Evolutionary conservation across 2,113 vertebrate species (phyloP), one percentile per base, ranked within the genome.

Genomic region (Ploceus nigricollis): DNA sequence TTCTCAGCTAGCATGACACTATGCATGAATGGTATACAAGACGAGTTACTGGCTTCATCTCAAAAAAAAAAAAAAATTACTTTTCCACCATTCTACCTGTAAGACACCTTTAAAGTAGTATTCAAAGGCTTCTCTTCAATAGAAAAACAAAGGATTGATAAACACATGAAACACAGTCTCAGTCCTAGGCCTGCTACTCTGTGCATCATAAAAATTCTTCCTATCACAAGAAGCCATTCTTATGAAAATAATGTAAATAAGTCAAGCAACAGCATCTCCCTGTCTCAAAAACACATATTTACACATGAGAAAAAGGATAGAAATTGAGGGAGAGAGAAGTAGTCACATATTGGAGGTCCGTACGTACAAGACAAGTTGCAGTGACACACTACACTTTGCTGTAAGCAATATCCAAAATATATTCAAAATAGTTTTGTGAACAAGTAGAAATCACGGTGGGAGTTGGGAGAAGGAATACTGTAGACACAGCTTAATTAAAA

Each of bases 11-110:
- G 15, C 15, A 21, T 2, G 7, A 78, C 11, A 45, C 8, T 20
- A 44, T 0, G 4, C 20, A 40, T 1, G 0, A 85, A 51, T 11
- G 4, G 12, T 15, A 42, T 1, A 80, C 0, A 1, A 77, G 30
- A 86, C 11, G 7, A 92, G 17, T 28, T 87, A 80, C 14, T 13
- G 13, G 31, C 22, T 1, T 70, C 7, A 70, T 37, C 10, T 54
- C 25, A 48, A 39, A 13, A 33, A 65, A 79, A 72, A 89, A 94
- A 54, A 47, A 50, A 2, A 0, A 54, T 7, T 15, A 3, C 5
- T 66, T 75, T 89, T 58, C 27, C 15, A 48, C 22, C 20, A 17
- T n/a, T 47, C 17, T 51, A 45, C 21, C 30, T 61, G 3, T 31
- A 73, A 73, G 31, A 64, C 39, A 61, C 9, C 19, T 12, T 69